These are phyloP conservation scores for Sebastes itinus DNA, from an alignment of 2,797 vertebrate genomes.

Conservation along the genomic window DNA sequence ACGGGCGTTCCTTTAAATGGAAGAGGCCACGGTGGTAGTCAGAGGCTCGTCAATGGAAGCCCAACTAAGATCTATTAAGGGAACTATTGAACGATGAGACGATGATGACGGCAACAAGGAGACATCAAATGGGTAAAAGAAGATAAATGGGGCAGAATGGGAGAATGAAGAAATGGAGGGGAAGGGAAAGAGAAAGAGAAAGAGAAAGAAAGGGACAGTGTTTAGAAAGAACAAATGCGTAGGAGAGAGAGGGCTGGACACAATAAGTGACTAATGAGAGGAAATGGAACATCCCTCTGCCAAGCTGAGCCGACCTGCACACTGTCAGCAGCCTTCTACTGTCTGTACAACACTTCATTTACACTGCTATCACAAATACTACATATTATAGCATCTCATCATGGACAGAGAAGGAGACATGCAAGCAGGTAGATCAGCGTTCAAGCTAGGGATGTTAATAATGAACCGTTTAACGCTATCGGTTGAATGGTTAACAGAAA, in stretches of 20 bases:
- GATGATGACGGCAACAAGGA: not conserved
- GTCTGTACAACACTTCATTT: not conserved
- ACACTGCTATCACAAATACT: not conserved
- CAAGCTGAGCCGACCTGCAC: not conserved
- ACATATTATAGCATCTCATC: not conserved
- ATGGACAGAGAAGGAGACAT: not conserved
- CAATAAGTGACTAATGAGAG: slow-evolving; percentile 44
- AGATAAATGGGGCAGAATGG: slow-evolving; percentile 4
- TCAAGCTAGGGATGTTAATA: not conserved
- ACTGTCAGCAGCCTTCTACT: not conserved
- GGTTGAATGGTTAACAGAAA: no score
- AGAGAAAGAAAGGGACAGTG: slow-evolving; percentile 33
- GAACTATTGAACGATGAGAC: slow-evolving; percentile 63
- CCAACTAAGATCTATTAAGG: slow-evolving; percentile 79
- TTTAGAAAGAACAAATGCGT: slow-evolving; percentile 35
- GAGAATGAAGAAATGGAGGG: slow-evolving; percentile 9
- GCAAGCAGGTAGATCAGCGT: not conserved
- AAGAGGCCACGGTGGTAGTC: slow-evolving; percentile 7
- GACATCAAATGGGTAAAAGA: not conserved
- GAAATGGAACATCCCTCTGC: slow-evolving; percentile 21
- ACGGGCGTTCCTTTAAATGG: slow-evolving; percentile 21
- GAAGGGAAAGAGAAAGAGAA: not conserved
- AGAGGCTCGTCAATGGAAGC: slow-evolving; percentile 73
- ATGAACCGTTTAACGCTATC: no score
- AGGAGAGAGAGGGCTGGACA: slow-evolving; percentile 20